Percentiles rank a stretch among this genome's conserved stretches.
Conservation (phyloP, 2,797 vertebrate species). For the Neosalanx taihuensis region DNA sequence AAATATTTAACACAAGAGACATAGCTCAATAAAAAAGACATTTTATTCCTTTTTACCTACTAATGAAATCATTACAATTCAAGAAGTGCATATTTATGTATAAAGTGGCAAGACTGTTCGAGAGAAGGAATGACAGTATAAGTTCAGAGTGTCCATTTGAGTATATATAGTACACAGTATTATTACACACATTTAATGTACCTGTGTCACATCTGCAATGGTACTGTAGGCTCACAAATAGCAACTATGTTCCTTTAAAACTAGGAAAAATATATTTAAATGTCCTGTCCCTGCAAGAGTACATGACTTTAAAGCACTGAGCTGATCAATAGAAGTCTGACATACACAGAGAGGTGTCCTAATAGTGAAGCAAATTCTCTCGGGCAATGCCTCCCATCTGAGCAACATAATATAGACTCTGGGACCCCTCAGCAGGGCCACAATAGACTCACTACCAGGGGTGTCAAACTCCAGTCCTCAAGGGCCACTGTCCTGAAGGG, state of each 20-base stretch:
- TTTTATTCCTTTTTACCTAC: conserved; percentile 64
- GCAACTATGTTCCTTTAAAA: conserved; percentile 67
- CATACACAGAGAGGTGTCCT: conserved; percentile 15
- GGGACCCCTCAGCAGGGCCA: conserved; percentile 17
- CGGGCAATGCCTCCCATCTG: conserved; percentile 32
- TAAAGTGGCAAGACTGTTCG: conserved; percentile 52
- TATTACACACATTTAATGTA: conserved; percentile 49
- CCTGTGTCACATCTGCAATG: conserved; percentile 65
- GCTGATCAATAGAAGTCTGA: conserved; percentile 38
- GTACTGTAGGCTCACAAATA: conserved; percentile 44
- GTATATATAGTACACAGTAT: conserved; percentile 54
- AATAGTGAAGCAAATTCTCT: conserved; percentile 23
- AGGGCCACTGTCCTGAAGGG: too few species aligned
- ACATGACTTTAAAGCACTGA: conserved; percentile 51
- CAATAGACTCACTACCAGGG: conserved; percentile 18
- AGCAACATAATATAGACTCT: conserved; percentile 1
- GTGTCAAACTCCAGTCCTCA: too few species aligned
- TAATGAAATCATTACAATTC: conserved; percentile 60
- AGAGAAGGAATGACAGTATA: conserved; percentile 53
- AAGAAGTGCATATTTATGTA: conserved; percentile 62
- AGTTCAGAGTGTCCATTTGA: conserved; percentile 58
- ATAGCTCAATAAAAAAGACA: conserved; percentile 52
- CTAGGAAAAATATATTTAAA: conserved; percentile 58
- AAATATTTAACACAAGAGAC: conserved; percentile 14
- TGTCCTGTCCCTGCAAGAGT: conserved; percentile 48